phyloP scores from a whole-genome alignment of 2,888 invertebrate species.

The Matsumyia berberina region DNA sequence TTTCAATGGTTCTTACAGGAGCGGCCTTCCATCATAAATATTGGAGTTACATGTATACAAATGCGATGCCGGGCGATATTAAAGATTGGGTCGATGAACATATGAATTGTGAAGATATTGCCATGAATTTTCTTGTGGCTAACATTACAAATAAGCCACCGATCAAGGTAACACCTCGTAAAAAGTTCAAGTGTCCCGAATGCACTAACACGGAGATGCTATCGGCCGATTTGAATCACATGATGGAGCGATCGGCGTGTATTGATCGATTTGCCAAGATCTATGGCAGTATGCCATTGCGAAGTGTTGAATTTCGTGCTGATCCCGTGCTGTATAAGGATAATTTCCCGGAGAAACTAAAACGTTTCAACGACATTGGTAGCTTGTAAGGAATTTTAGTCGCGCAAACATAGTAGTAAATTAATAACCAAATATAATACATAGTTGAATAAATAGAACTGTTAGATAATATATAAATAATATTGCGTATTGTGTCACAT shows the following conservation, averaged over 20 bases:
- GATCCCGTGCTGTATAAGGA: constrained; percentile 97
- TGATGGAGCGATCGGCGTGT: constrained; percentile 96
- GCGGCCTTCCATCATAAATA: constrained; percentile 98
- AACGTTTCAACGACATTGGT: constrained; percentile 94
- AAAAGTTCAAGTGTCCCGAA: constrained; percentile 98
- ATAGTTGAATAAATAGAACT: constrained; percentile 38
- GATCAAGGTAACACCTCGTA: constrained; percentile 96
- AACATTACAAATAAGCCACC: constrained; percentile 97
- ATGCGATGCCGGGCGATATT: constrained; percentile 93
- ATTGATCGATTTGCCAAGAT: constrained; percentile 91
- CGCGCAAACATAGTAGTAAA: constrained; percentile 36
- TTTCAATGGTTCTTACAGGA: constrained; percentile 98
- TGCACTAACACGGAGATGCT: constrained; percentile 97
- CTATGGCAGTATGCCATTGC: constrained; percentile 94
- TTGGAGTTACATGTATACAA: constrained; percentile 97
- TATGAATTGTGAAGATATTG: constrained; percentile 99
- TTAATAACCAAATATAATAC: constrained; percentile 66
- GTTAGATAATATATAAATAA: constrained; percentile 10
- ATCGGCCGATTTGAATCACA: constrained; percentile 95
- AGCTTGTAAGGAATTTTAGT: constrained; percentile 87
- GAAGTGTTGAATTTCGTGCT: constrained; percentile 95
- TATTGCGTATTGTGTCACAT: neutral
- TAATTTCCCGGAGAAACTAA: constrained; percentile 92
- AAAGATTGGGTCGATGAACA: constrained; percentile 96
- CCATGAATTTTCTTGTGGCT: constrained; percentile 98